Evolutionary conservation across 2,888 invertebrate genomes (phyloP).

Genomic region (Drosophila neoperkinsi): DNA sequence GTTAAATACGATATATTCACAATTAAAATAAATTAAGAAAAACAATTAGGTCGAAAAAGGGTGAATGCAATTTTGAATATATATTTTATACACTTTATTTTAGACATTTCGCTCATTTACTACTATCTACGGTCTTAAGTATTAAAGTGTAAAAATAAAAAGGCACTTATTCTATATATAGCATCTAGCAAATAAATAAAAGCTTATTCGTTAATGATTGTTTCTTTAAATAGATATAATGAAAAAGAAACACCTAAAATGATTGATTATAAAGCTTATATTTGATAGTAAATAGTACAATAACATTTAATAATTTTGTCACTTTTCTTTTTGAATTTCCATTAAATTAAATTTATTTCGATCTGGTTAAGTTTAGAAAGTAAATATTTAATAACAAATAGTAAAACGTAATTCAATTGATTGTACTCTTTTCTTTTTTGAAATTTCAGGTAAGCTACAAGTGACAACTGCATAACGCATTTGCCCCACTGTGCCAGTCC

Average conservation of each 20-base stretch:
- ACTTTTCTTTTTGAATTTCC: neutral
- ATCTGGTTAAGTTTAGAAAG: neutral
- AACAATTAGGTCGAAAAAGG: neutral
- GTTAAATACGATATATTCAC: neutral
- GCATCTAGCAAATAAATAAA: neutral
- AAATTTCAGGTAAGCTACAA: slow-evolving; percentile 14
- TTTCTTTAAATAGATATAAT: neutral
- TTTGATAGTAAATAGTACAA: neutral
- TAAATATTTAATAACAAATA: neutral
- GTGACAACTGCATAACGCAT: neutral
- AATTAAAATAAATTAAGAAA: neutral
- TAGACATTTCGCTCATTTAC: no score
- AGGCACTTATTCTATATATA: no score
- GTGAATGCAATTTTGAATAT: no score
- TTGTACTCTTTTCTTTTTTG: neutral
- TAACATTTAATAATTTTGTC: neutral
- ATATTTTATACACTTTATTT: no score
- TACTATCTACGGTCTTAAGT: no score
- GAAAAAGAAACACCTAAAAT: neutral
- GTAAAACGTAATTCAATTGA: neutral
- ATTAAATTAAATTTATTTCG: neutral
- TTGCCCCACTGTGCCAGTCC: slow-evolving; percentile 53
- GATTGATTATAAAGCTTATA: neutral
- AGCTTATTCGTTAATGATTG: neutral
- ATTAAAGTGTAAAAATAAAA: no score